A percentile compares a stretch with the other conserved stretches of the same genome.
Conservation (phyloP, 2,113 vertebrate species). For the Sturnira hondurensis region DNA sequence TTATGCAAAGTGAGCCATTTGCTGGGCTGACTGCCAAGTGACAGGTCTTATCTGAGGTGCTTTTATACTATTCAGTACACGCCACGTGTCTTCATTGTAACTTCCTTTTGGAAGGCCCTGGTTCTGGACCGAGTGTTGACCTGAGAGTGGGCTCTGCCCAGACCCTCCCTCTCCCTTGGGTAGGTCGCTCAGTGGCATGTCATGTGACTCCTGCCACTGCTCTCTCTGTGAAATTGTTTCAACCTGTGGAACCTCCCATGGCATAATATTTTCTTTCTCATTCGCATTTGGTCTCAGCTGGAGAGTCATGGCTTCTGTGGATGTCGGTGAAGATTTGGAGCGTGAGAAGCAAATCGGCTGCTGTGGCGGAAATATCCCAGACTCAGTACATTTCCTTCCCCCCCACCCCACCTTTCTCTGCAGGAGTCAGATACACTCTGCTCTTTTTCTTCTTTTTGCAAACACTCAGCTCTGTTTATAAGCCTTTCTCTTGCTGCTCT, state of each 20-base stretch:
- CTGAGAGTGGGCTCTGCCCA: not conserved
- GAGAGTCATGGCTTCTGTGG: too few species aligned
- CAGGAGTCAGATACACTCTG: not conserved
- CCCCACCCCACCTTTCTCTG: not conserved
- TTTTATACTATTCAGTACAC: not conserved
- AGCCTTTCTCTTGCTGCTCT: not conserved
- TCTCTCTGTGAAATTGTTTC: not conserved
- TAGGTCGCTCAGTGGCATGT: not conserved
- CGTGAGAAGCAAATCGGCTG: not conserved
- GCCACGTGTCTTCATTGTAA: not conserved
- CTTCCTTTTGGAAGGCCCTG: not conserved
- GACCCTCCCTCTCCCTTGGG: not conserved
- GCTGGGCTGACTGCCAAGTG: not conserved
- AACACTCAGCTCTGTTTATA: not conserved
- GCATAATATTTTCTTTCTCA: not conserved
- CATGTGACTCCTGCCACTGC: too few species aligned
- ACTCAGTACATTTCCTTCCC: not conserved
- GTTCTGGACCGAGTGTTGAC: not conserved
- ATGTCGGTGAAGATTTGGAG: not conserved
- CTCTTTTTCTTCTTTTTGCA: not conserved
- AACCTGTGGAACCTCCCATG: not conserved
- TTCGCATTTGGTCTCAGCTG: too few species aligned
- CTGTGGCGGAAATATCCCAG: not conserved
- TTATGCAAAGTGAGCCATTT: not conserved
- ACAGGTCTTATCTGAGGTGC: not conserved